Evolutionary conservation across 2,797 vertebrate species (phyloP), one percentile per base, ranked within the genome.

Genomic region (Furcifer pardalis): DNA sequence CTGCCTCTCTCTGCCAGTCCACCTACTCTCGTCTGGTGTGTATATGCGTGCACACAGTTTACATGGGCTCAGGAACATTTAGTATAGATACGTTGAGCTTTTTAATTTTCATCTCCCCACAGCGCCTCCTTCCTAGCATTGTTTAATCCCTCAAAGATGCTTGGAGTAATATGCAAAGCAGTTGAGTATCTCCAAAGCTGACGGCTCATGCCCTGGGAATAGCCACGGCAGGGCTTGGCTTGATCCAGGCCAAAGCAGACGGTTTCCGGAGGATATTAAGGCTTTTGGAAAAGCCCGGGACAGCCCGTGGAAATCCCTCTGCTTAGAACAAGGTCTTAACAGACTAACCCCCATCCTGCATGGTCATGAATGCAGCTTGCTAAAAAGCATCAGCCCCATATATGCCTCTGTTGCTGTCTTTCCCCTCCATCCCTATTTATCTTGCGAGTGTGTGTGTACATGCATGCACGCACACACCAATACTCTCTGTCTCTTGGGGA

Each of bases 21-120:
- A 79, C 76, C 66, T 72, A 69, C 66, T 78, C 52, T 84, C 66
- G 44, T 71, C 66, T 78, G 76, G 49, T 49, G 21, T 49, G 40
- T 49, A 52, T 49, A 52, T 71, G 75, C 72, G 52, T 71, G 66
- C 76, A 77, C n/a, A 59, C 19, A 49, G 49, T 84, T 84, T 84
- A 78, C 52, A 84, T 25, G 17, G n/a, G 66, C 76, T 78, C 9
- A 25, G 75, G 66, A 78, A 66, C 76, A 62, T 79, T 84, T 84
- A 78, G 66, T 37, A 84, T 84, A 78, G 78, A 84, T 72, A 84
- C 32, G 56, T 35, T 63, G 52, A 84, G 83, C 76, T 30, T 42
- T 42, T 42, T 21, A 15, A 46, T 27, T 49, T 44, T 35, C 71
- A 44, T 44, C 37, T 30, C 6, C n/a, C n/a, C 30, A 27, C 35